Base-by-base conservation (phyloP, 2,113 vertebrate genomes). In the Daubentonia madagascariensis region DNA sequence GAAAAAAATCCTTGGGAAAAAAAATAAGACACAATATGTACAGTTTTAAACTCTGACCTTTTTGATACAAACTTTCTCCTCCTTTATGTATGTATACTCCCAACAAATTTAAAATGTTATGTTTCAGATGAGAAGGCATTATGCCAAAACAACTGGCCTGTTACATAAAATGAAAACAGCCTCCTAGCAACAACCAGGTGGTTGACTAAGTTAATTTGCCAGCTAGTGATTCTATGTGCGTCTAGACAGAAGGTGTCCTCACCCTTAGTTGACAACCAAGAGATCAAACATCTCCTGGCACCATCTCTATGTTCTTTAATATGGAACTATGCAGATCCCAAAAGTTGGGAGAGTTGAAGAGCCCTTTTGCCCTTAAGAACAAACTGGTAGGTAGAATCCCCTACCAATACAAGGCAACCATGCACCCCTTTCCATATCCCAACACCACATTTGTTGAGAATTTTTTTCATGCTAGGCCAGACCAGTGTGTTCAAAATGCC, bases 31-130 rank as follows among this genome's bases (percentile, higher is more conserved):
- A 18, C 30, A 40, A 52, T 45, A 40, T 43, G 73, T 23, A 50
- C 10, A 16, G 22, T 65, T 91, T 86, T 87, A 22, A 95, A 90
- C 91, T 76, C 76, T 94, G 81, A 94, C 72, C 43, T 97, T 88
- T 63, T 59, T 20, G 9, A 35, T 30, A 52, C 52, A 32, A 37
- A 57, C 11, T 57, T 78, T 85, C 83, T 84, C 13, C 52, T 83
- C 59, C 20, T 54, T 30, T 22, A 30, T 4, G 23, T 25, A 30
- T n/a, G 37, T 35, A 23, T 6, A 70, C 28, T 23, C 43, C 54
- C 86, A 57, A 80, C 30, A 63, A 83, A 92, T 18, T 30, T 72
- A 48, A 94, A 91, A 83, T 32, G 9, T 63, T 48, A 8, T 28
- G 20, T 91, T 85, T 93, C 57, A 59, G 50, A 76, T 30, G n/a